These are phyloP conservation scores for Cremastinae sp. DNA, from an alignment of 2,888 invertebrate genomes.

Conservation along the genomic window DNA sequence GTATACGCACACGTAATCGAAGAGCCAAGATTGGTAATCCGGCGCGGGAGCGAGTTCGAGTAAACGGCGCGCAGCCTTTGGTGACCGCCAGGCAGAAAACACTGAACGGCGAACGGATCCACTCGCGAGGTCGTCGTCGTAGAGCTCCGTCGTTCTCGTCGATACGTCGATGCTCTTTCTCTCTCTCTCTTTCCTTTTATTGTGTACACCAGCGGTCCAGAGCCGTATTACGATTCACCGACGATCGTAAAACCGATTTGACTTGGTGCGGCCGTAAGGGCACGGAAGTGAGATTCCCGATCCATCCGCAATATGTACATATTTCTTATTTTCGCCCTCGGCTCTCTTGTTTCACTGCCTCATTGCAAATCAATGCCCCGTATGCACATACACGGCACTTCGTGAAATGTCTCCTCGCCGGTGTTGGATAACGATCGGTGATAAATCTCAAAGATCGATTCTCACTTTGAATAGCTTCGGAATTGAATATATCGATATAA, in stretches of 20 bases:
- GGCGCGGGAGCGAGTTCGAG: conserved; percentile 30
- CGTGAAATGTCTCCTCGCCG: too few species aligned
- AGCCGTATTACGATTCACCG: conserved; percentile 5
- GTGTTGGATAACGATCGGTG: too few species aligned
- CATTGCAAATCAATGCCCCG: too few species aligned
- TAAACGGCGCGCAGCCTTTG: conserved; percentile 39
- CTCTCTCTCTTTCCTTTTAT: neutral
- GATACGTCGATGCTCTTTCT: conserved; percentile 9
- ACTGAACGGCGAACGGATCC: neutral
- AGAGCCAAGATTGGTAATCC: conserved; percentile 50
- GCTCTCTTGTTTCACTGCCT: too few species aligned
- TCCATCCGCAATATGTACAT: too few species aligned
- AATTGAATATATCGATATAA: too few species aligned
- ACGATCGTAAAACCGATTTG: conserved; percentile 34
- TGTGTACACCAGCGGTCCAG: neutral
- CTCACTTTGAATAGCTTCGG: too few species aligned
- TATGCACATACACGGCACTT: too few species aligned
- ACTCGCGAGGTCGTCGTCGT: neutral
- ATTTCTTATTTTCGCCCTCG: too few species aligned
- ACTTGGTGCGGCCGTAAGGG: conserved; percentile 11
- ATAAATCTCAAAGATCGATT: too few species aligned
- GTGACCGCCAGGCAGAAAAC: conserved; percentile 23
- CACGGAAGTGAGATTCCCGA: conserved; percentile 22
- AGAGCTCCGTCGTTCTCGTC: neutral
- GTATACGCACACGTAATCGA: conserved; percentile 36